phyloP scores from a whole-genome alignment of 2,797 vertebrate species.

The Knipowitschia caucasica region DNA sequence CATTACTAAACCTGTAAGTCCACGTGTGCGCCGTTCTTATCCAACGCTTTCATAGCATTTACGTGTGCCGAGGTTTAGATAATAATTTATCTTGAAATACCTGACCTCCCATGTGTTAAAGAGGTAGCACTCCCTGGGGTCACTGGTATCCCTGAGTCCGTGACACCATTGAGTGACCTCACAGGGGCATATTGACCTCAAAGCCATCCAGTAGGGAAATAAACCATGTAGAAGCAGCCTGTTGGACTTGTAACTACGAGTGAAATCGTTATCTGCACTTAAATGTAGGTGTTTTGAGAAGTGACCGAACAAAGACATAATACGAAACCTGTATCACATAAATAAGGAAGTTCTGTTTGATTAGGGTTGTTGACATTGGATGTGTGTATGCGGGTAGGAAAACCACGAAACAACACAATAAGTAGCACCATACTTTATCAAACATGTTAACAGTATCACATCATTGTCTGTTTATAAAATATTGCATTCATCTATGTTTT shows the following conservation, averaged over 20 bases:
- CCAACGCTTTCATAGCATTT: slow-evolving; percentile 56
- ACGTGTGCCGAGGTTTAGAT: slow-evolving; percentile 41
- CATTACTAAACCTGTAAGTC: slow-evolving; percentile 43
- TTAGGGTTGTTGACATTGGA: background rate
- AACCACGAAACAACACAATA: too few species aligned
- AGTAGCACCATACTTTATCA: too few species aligned
- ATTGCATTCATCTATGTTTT: too few species aligned
- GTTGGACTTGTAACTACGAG: background rate
- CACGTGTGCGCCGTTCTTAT: slow-evolving; percentile 54
- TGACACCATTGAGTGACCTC: slow-evolving; percentile 63
- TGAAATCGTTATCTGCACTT: background rate
- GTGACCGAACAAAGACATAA: slow-evolving; percentile 4
- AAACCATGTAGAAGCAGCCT: background rate
- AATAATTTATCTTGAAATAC: slow-evolving; percentile 58
- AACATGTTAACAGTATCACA: too few species aligned
- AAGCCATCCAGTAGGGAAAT: slow-evolving; percentile 20
- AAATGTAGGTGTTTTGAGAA: slow-evolving; percentile 1
- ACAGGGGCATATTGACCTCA: slow-evolving; percentile 53
- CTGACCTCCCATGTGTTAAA: slow-evolving; percentile 65
- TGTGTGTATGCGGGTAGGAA: background rate
- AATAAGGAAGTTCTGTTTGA: background rate
- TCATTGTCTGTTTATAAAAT: too few species aligned
- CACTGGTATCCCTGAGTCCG: slow-evolving; percentile 56
- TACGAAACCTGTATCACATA: background rate
- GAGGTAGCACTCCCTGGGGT: slow-evolving; percentile 66